Percentiles rank a stretch among this genome's conserved stretches.
Evolutionary conservation across 2,797 vertebrate species (phyloP).

Genomic region (Gobionotothen gibberifrons): DNA sequence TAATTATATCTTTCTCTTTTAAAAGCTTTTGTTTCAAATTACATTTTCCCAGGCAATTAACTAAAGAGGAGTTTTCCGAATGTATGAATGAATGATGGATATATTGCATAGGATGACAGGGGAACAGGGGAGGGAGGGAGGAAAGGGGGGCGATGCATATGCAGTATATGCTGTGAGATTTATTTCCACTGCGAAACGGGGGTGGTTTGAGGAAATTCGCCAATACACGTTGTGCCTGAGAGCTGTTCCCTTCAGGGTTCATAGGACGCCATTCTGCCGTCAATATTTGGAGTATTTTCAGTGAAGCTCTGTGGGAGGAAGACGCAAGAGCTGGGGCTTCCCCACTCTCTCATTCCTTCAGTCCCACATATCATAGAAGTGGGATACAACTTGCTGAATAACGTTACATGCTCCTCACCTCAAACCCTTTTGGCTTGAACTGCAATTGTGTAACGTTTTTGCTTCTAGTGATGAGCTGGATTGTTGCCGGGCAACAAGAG

Average conservation of each 20-base stretch:
- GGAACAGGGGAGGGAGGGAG: not conserved
- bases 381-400: conserved; percentile 29
- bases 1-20: conserved; percentile 85
- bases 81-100: conserved; percentile 85
- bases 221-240: conserved; percentile 51
- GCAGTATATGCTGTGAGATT: conserved; percentile 45
- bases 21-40: conserved; percentile 86
- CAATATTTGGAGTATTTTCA: conserved; percentile 49
- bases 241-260: conserved; percentile 31
- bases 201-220: conserved; percentile 50
- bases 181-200: conserved; percentile 50
- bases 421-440: conserved; percentile 61
- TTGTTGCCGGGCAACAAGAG: conserved; percentile 85
- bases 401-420: conserved; percentile 25
- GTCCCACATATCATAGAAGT: conserved; percentile 25
- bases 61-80: conserved; percentile 85
- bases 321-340: conserved; percentile 36
- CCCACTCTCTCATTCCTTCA: conserved; percentile 37
- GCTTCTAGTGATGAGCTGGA: conserved; percentile 74
- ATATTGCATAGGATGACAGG: conserved; percentile 71
- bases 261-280: conserved; percentile 30
- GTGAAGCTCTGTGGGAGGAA: conserved; percentile 18
- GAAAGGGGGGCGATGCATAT: conserved; percentile 38
- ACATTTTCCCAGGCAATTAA: conserved; percentile 83
- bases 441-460: conserved; percentile 75